Conservation (phyloP, 2,888 invertebrate genomes). For the Melanargia galathea region DNA sequence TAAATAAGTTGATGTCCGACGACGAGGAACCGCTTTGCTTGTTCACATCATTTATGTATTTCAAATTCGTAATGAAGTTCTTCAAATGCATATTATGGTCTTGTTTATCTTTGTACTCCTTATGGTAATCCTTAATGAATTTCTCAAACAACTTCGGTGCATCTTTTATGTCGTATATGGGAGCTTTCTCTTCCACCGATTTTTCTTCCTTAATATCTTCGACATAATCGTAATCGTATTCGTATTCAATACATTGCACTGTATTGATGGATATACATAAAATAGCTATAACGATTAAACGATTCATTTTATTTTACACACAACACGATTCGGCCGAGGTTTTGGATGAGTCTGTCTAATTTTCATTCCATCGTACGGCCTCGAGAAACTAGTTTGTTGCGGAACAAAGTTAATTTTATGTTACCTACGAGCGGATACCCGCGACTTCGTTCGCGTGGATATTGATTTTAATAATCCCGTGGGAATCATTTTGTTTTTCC, state of each 20-base stretch:
- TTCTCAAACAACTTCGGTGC: constrained; percentile 55
- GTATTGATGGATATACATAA: constrained; percentile 31
- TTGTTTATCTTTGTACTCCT: constrained; percentile 52
- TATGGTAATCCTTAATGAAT: constrained; percentile 54
- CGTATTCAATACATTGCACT: constrained; percentile 31
- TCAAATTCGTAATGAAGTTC: constrained; percentile 56
- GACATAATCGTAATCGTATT: constrained; percentile 36
- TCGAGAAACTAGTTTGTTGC: constrained; percentile 38
- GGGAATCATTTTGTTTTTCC: too few species aligned
- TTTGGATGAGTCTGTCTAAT: constrained; percentile 38
- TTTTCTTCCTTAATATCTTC: constrained; percentile 32
- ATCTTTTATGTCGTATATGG: constrained; percentile 57
- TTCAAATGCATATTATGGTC: constrained; percentile 54
- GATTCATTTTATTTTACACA: constrained; percentile 40
- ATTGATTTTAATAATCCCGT: too few species aligned
- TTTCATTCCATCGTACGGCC: constrained; percentile 26
- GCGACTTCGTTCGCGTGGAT: background rate
- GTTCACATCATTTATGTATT: constrained; percentile 59
- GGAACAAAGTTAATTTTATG: constrained; percentile 23
- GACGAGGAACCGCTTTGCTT: constrained; percentile 43
- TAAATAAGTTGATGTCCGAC: constrained; percentile 59
- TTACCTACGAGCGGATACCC: background rate
- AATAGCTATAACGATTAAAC: constrained; percentile 31
- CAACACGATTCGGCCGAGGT: constrained; percentile 31
- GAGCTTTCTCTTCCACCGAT: constrained; percentile 42